Percentiles rank a stretch among this genome's conserved stretches.
Conservation (phyloP, 2,888 invertebrate species). For the Brenthis ino region DNA sequence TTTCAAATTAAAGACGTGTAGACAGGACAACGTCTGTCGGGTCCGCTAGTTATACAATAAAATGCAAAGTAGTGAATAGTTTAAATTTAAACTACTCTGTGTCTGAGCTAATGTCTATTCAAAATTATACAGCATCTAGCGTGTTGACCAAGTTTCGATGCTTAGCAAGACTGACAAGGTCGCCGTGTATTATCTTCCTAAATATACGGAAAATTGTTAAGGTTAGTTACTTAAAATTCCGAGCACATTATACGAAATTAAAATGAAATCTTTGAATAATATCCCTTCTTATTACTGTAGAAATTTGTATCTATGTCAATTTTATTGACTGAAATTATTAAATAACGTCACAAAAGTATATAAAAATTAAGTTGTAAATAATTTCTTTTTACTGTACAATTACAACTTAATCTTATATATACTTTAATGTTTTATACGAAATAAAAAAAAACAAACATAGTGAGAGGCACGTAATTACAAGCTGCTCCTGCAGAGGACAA, state of each 20-base stretch:
- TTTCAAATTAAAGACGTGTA: too few species aligned
- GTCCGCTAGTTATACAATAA: too few species aligned
- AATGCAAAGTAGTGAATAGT: background rate
- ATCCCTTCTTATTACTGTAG: too few species aligned
- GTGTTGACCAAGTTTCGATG: conserved; percentile 20
- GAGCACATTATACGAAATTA: conserved; percentile 3
- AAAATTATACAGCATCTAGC: background rate
- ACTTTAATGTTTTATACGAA: conserved; percentile 1
- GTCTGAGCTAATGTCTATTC: background rate
- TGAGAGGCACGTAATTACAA: conserved; percentile 33
- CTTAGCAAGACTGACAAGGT: conserved; percentile 24
- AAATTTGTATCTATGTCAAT: too few species aligned
- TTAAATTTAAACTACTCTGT: background rate
- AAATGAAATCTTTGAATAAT: background rate
- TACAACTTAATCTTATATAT: background rate
- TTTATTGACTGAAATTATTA: too few species aligned
- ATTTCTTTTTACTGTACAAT: background rate
- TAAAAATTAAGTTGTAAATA: background rate
- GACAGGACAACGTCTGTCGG: too few species aligned
- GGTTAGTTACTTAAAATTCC: conserved; percentile 13
- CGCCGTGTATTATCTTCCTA: conserved; percentile 23
- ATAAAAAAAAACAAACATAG: conserved; percentile 18
- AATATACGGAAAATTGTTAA: conserved; percentile 28
- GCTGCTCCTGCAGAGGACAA: conserved; percentile 34
- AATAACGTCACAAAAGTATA: background rate